A percentile compares a stretch with the other conserved stretches of the same genome.
phyloP scores from a whole-genome alignment of 2,888 invertebrate genomes.

The Synergus gifuensis region DNA sequence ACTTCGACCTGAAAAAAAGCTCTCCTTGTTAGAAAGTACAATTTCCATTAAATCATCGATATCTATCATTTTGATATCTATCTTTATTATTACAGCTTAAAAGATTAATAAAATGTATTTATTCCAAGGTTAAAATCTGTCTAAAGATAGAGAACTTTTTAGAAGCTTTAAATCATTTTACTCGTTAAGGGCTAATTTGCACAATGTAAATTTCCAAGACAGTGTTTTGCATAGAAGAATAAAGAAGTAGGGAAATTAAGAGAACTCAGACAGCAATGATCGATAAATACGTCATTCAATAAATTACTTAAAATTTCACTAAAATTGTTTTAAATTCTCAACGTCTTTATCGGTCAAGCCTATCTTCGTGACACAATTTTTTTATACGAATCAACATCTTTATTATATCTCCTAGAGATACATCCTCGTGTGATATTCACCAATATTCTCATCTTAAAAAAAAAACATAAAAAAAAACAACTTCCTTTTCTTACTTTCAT shows the following conservation, averaged over 20 bases:
- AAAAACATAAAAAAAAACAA: not conserved
- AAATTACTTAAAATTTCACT: not conserved
- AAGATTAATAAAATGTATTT: too few relatives aligned
- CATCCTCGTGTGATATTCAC: constrained; percentile 37
- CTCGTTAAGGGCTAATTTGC: not conserved
- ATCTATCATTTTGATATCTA: too few relatives aligned
- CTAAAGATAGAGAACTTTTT: too few relatives aligned
- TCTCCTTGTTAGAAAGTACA: too few relatives aligned
- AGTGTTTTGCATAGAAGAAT: not conserved
- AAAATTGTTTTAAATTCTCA: not conserved
- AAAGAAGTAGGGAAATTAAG: not conserved
- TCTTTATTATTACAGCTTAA: too few relatives aligned
- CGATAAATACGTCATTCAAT: not conserved
- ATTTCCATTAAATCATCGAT: too few relatives aligned
- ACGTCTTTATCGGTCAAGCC: not conserved
- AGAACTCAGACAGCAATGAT: not conserved
- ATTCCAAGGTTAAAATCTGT: too few relatives aligned
- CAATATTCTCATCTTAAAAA: constrained; percentile 23
- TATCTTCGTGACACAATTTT: not conserved
- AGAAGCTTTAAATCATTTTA: not conserved
- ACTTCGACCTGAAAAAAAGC: not conserved
- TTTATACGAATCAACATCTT: constrained; percentile 39
- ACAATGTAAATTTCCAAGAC: not conserved
- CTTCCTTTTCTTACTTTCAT: constrained; percentile 29
- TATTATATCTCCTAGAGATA: constrained; percentile 39